A percentile compares a stretch with the other conserved stretches of the same genome.
Evolutionary conservation across 2,113 vertebrate genomes (phyloP).

Genomic region (Dromas ardeola): DNA sequence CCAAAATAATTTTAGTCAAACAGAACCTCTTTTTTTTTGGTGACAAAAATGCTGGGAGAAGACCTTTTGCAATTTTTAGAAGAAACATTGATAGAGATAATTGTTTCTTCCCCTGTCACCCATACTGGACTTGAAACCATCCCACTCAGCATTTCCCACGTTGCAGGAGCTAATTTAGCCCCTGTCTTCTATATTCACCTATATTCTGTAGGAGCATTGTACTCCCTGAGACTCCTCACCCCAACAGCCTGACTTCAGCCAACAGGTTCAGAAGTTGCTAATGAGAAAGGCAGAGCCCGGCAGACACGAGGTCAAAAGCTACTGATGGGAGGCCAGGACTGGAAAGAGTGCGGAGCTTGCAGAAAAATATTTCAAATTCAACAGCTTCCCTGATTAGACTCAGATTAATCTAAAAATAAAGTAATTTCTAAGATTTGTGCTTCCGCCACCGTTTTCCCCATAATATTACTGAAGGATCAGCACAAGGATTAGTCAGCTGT

Average conservation of each 20-base stretch:
- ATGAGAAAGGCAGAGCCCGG: background rate
- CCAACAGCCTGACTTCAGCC: background rate
- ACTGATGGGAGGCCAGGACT: background rate
- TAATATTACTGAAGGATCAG: background rate
- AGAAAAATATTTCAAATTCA: background rate
- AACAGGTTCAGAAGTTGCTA: background rate
- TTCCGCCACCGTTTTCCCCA: background rate
- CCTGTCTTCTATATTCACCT: background rate
- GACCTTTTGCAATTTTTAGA: background rate
- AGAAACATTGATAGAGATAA: background rate
- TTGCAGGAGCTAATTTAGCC: background rate
- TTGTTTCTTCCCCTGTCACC: background rate
- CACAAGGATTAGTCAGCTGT: background rate
- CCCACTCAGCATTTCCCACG: fast-evolving
- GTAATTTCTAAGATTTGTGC: background rate
- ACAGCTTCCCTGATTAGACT: background rate
- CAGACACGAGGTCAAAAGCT: background rate
- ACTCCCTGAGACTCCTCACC: background rate
- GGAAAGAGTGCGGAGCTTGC: background rate
- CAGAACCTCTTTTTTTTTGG: background rate
- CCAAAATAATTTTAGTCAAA: background rate
- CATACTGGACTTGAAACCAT: background rate
- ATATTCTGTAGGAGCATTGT: background rate
- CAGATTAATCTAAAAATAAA: background rate
- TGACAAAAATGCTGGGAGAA: background rate